Conservation (phyloP, 2,113 vertebrate genomes). For the Sprattus sprattus region DNA sequence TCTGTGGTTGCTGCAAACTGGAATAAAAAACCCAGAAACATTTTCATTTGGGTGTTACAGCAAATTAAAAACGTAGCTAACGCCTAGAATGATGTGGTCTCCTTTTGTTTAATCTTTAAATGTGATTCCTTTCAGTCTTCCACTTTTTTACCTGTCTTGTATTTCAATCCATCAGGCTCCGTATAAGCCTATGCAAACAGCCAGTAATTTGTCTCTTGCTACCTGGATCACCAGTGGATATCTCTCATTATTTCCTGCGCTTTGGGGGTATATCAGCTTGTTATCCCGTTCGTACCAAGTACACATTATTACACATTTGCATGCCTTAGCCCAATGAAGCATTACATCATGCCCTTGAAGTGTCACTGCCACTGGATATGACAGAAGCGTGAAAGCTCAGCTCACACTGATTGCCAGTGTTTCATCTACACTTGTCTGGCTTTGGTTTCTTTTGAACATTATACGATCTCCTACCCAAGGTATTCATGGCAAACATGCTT, state of each 20-base stretch:
- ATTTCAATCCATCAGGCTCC: neutral
- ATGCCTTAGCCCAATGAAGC: neutral
- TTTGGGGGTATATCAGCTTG: neutral
- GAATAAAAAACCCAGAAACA: neutral
- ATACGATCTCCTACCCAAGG: neutral
- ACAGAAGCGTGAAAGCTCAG: neutral
- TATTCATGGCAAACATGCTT: neutral
- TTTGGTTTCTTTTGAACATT: neutral
- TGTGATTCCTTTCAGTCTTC: neutral
- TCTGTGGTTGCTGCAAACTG: no score
- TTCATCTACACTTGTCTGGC: neutral
- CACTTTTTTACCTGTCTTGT: neutral
- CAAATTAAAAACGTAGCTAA: neutral
- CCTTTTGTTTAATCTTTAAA: neutral
- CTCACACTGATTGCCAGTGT: neutral
- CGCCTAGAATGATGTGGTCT: neutral
- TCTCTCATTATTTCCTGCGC: neutral
- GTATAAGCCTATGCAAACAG: neutral
- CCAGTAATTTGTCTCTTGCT: neutral
- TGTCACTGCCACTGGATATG: neutral
- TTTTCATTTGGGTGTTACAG: neutral
- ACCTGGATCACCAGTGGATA: neutral
- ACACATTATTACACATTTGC: neutral
- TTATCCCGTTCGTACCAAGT: neutral
- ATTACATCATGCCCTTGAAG: neutral